Percentiles rank a stretch among this genome's conserved stretches.
phyloP scores from a whole-genome alignment of 1,140 invertebrate genomes.

The Drosophila gunungcola region DNA sequence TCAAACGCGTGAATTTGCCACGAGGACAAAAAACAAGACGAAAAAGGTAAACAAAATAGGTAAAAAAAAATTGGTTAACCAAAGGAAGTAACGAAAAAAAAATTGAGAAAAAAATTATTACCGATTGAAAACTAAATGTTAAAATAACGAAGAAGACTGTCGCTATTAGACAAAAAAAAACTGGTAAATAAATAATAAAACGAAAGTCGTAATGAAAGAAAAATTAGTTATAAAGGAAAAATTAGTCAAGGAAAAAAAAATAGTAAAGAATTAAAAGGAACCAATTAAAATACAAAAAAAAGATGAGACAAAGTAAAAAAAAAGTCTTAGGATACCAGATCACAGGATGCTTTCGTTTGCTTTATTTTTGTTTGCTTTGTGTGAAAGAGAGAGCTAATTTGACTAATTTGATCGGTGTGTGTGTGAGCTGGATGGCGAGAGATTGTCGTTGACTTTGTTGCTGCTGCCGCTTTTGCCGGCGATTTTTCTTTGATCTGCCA shows the following conservation, averaged over 20 bases:
- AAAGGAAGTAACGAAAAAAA: conserved; percentile 19
- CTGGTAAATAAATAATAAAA: too few relatives aligned
- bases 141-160: too few relatives aligned
- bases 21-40: conserved; percentile 59
- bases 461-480: conserved; percentile 30
- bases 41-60: conserved; percentile 5
- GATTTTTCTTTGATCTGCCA: conserved; percentile 80
- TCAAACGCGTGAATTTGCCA: conserved; percentile 79
- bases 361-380: conserved; percentile 7
- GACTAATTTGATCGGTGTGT: conserved; percentile 53
- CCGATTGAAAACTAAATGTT: too few relatives aligned
- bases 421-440: conserved; percentile 21
- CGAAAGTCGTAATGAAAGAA: neutral
- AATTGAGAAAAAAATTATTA: neutral
- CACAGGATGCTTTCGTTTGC: conserved; percentile 32
- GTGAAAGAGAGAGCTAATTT: conserved; percentile 62
- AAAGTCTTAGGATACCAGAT: conserved; percentile 18
- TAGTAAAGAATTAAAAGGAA: neutral
- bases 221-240: neutral
- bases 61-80: neutral
- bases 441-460: conserved; percentile 33
- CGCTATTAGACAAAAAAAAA: too few relatives aligned
- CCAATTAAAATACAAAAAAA: neutral
- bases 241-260: neutral
- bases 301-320: neutral